These are phyloP conservation scores for Villa cingulata DNA, from an alignment of 2,888 invertebrate genomes.

Conservation along the genomic window DNA sequence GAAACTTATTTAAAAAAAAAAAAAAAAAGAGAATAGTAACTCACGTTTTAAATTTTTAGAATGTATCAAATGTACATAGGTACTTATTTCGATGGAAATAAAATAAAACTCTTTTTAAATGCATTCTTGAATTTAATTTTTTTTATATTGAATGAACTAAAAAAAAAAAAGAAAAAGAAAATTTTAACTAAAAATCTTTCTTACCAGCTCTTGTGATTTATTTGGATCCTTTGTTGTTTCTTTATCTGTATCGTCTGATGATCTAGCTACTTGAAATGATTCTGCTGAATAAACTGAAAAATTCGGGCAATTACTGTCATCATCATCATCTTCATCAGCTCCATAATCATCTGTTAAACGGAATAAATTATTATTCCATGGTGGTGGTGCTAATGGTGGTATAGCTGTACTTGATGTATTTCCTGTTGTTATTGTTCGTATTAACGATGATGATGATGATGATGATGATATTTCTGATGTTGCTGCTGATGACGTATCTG, in stretches of 20 bases:
- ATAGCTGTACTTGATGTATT: constrained; percentile 17
- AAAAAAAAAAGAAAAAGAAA: constrained; percentile 3
- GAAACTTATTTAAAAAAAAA: too few species aligned
- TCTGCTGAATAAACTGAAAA: constrained; percentile 73
- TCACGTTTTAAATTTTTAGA: too few species aligned
- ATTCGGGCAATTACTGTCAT: constrained; percentile 49
- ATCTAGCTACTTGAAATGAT: constrained; percentile 47
- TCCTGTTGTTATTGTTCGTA: neutral
- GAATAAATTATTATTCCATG: constrained; percentile 27
- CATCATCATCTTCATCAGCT: constrained; percentile 34
- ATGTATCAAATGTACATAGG: too few species aligned
- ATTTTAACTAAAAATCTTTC: neutral
- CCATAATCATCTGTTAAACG: constrained; percentile 29
- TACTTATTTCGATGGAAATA: neutral
- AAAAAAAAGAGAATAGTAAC: too few species aligned
- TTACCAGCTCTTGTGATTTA: constrained; percentile 27
- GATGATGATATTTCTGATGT: too few species aligned
- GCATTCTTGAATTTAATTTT: neutral
- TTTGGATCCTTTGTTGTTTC: constrained; percentile 13
- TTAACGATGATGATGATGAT: neutral
- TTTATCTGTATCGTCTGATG: constrained; percentile 19
- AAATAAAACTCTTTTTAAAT: neutral
- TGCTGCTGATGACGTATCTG: too few species aligned
- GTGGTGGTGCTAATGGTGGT: constrained; percentile 26
- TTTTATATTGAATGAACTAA: too few species aligned